Conservation (phyloP, 2,888 invertebrate genomes). For the Noctua janthina region DNA sequence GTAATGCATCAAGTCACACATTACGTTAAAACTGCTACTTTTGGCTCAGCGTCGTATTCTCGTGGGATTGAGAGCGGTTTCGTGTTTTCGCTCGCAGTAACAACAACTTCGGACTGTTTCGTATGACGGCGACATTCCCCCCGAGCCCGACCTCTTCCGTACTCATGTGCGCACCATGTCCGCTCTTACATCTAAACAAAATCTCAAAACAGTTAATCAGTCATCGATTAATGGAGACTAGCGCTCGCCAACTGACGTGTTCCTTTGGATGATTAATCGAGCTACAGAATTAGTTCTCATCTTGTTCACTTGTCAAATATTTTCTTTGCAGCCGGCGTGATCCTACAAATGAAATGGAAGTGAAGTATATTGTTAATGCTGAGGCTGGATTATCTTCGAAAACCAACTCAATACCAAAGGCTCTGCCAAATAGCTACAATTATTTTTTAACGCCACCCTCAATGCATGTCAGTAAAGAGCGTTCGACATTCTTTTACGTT, state of each 20-base stretch:
- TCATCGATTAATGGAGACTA: slow-evolving; percentile 61
- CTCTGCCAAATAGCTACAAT: slow-evolving; percentile 20
- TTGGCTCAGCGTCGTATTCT: slow-evolving; percentile 47
- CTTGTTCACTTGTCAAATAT: slow-evolving; percentile 60
- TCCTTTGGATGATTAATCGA: slow-evolving; percentile 68
- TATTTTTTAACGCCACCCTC: slow-evolving; percentile 18
- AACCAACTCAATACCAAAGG: slow-evolving; percentile 4
- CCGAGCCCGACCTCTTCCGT: slow-evolving; percentile 40
- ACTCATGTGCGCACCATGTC: slow-evolving; percentile 36
- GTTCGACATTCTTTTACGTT: slow-evolving; percentile 40
- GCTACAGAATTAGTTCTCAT: slow-evolving; percentile 64
- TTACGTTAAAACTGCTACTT: slow-evolving; percentile 54
- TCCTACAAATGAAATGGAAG: slow-evolving; percentile 27
- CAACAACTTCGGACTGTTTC: slow-evolving; percentile 52
- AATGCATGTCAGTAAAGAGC: slow-evolving; percentile 35
- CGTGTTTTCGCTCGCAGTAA: slow-evolving; percentile 58
- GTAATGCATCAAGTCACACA: slow-evolving; percentile 38
- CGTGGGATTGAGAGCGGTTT: slow-evolving; percentile 60
- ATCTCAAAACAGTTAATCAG: slow-evolving; percentile 68
- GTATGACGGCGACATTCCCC: slow-evolving; percentile 49
- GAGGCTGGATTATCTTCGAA: slow-evolving; percentile 9
- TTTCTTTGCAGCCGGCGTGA: slow-evolving; percentile 62
- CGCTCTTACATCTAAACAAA: slow-evolving; percentile 48
- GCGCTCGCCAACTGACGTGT: slow-evolving; percentile 65
- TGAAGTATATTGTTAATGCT: slow-evolving; percentile 14